Base-by-base conservation (phyloP, 2,797 vertebrate species). In the Philypnodon macrostomus region DNA sequence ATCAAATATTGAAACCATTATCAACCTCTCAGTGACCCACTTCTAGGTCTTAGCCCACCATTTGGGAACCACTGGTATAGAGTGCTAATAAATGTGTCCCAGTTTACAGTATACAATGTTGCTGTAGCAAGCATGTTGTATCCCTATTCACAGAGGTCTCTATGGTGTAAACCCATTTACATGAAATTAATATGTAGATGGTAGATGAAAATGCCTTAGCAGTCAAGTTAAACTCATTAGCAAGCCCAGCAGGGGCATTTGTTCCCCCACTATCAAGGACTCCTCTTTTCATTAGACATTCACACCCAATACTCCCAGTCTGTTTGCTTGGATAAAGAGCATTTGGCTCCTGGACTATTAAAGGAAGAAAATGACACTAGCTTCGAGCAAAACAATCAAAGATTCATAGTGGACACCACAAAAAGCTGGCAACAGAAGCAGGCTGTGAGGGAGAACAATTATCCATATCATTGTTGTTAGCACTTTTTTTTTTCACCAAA, bases 151-250 rank as follows among this genome's bases (percentile, higher is more conserved):
- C 60, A 47, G 33, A 24, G 40, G 49, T 39, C 46, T 71, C 47
- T 13, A 5, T 19, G 23, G 49, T 13, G 32, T 68, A 69, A 64
- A 53, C 1, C 46, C 49, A 80, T 86, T 86, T 84, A 75, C 83
- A 86, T 85, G 75, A 80, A 81, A 87, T 83, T 59, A 84, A 80
- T 79, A 81, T 75, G 70, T 77, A 65, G 56, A 69, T 53, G 46
- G 45, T 31, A 54, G 49, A 51, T 52, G 56, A 77, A 72, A 77
- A 79, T 63, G 73, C 70, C 75, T 73, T 73, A 77, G 70, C 72
- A 67, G 75, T 75, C 67, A 73, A 74, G 65, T 83, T 83, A 81
- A 82, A 81, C 63, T 85, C 70, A 85, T 87, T 86, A 85, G 69
- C 45, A 63, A 80, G 45, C 75, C 68, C 80, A 78, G 74, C 74